Evolutionary conservation across 2,888 invertebrate species (phyloP), one percentile per base, ranked within the genome.

Genomic region (Cremastinae sp.): DNA sequence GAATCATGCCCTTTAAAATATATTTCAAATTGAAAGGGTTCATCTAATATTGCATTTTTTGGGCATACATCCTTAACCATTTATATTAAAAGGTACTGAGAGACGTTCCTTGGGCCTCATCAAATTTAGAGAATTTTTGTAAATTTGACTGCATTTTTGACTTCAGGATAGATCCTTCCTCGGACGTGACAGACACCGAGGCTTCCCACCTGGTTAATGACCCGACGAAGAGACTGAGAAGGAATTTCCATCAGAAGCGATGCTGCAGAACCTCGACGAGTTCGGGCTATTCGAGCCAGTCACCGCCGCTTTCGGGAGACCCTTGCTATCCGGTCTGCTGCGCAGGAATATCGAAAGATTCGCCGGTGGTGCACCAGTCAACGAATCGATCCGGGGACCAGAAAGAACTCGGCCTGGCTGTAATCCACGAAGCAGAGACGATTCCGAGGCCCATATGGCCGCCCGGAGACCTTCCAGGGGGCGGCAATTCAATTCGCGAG

Each of bases 361-460:
- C 78, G 34, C 64, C 66, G 20, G 34, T 54, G 47, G 53, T 58
- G n/a, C 72, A 20, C 16, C 58, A 58, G 45, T 43, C 45, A n/a
- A 20, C 62, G 34, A 62, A 53, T 43, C 43, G 51, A 34, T n/a
- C 49, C n/a, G 36, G 43, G 20, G 43, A 66, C 41, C 71, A 66
- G 8, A 59, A 36, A n/a, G 66, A 54, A 9, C 56, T 62, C 12
- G 78, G 75, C 18, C 80, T 87, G 7, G 83, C 85, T 5, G 84
- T 86, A n/a, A 87, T 86, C 18, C 85, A 86, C 79, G 87, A 87
- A 65, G 81, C 81, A 45, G 86, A 87, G n/a, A 73, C 84, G 4
- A 85, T 87, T 51, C 86, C 86, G 9, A 80, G 86, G 53, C 86
- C 87, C 7, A 84, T 86, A 61, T 86, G 87, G 85, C 87, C 87